These are phyloP conservation scores for Dendrolimus pini DNA, from an alignment of 2,888 invertebrate genomes.

Conservation along the genomic window DNA sequence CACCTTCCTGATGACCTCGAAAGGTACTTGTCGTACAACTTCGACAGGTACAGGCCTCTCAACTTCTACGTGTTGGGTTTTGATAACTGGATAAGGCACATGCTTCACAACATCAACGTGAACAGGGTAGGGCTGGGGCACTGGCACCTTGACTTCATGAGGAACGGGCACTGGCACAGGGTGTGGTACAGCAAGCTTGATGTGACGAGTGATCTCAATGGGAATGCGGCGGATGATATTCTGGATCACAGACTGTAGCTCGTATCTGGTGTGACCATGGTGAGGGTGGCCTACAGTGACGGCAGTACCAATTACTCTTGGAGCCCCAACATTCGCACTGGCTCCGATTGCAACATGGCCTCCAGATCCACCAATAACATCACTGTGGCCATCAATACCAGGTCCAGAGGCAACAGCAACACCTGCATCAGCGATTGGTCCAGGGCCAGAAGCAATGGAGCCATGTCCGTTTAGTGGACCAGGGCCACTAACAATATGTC, in stretches of 20 bases:
- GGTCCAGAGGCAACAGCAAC: neutral
- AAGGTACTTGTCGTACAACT: slow-evolving; percentile 55
- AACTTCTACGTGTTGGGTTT: slow-evolving; percentile 59
- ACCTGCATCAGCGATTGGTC: slow-evolving; percentile 9
- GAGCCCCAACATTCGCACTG: slow-evolving; percentile 26
- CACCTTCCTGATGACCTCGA: slow-evolving; percentile 62
- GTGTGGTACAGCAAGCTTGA: slow-evolving; percentile 56
- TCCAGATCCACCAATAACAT: slow-evolving; percentile 7
- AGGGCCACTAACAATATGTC: slow-evolving; percentile 7
- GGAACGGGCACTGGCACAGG: slow-evolving; percentile 58
- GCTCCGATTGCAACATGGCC: slow-evolving; percentile 4
- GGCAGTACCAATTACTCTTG: slow-evolving; percentile 47
- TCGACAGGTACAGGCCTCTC: slow-evolving; percentile 62
- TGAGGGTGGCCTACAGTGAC: slow-evolving; percentile 43
- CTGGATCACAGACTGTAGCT: slow-evolving; percentile 63
- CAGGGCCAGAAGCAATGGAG: slow-evolving; percentile 12
- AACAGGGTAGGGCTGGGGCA: slow-evolving; percentile 67
- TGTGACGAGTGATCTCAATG: slow-evolving; percentile 60
- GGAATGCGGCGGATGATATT: slow-evolving; percentile 62
- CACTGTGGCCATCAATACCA: slow-evolving; percentile 5
- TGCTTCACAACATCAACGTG: slow-evolving; percentile 62
- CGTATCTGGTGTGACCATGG: slow-evolving; percentile 44
- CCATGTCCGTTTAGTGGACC: slow-evolving; percentile 11
- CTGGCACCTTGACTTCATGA: slow-evolving; percentile 58
- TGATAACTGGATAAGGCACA: slow-evolving; percentile 65